Base-by-base conservation (phyloP, 92 coral and sea anemone genomes). In the Parazoanthus atlanticus region DNA sequence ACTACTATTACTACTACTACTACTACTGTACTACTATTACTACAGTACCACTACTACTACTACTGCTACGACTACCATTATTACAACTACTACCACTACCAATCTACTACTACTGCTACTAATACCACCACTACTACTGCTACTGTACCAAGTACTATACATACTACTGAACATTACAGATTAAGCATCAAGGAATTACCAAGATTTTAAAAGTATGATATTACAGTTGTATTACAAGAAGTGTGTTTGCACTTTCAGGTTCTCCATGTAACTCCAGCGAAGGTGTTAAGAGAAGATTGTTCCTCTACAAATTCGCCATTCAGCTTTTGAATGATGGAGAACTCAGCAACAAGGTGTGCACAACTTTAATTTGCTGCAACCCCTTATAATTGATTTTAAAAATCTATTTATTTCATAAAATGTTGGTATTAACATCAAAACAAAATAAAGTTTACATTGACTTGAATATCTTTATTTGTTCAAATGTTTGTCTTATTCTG, bases 281-380 rank as follows among this genome's bases (percentile, higher is more conserved):
- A 91, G 99, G 99, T 33, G 85, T 93, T 56, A 90, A 95, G 79
- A 94, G 97, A 72, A 91, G 93, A 28, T 16, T 88, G 28, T 88
- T 86, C 76, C 84, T 95, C 70, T 96, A 91, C 86, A 93, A 96
- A 79, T 95, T 89, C 81, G 89, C 91, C 6, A 88, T 96, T 82
- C 89, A 92, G 74, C 79, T 95, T 56, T 78, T 95, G 84, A 93
- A 90, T 90, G 94, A 96, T 70, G 94, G 94, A 1, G 98, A 94
- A 21, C 79, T 96, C 28, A 90, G 96, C 58, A 90, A 94, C 80
- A 96, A 96, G 98, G 98, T 95, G 86, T 36, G 38, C 38, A 36
- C 28, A 25, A 70, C 17, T 16, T 73, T 29, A 74, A 52, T 13
- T 52, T 52, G 58, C 58, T 52, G 58, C 58, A 52, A 15, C 21